Conservation (phyloP, 2,113 vertebrate species). For the Epinephelus cyanopodus region DNA sequence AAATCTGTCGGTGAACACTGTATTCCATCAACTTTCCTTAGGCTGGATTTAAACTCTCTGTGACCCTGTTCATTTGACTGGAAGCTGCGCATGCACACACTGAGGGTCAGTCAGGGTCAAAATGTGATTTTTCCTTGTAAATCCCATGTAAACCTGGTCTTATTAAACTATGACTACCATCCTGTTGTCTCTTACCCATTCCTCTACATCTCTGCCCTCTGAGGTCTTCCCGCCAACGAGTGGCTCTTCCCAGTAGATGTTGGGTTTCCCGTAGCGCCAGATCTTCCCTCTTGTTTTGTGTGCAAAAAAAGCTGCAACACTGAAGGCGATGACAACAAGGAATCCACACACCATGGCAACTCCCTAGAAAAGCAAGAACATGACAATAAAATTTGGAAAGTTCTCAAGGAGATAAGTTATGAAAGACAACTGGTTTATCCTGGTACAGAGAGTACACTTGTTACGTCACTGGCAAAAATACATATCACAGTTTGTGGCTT, state of each 20-base stretch:
- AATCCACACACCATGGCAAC: slow-evolving; percentile 92
- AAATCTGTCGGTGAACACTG: slow-evolving; percentile 35
- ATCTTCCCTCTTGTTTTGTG: slow-evolving; percentile 89
- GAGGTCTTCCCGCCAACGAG: slow-evolving; percentile 72
- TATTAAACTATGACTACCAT: slow-evolving; percentile 24
- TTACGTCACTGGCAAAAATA: neutral
- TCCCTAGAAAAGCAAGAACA: slow-evolving; percentile 78
- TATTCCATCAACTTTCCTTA: slow-evolving; percentile 36
- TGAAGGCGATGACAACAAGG: slow-evolving; percentile 86
- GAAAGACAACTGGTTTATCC: slow-evolving; percentile 32
- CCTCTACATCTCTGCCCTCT: slow-evolving; percentile 91
- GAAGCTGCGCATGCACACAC: slow-evolving; percentile 20
- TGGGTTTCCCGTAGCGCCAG: slow-evolving; percentile 89
- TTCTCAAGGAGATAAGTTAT: slow-evolving; percentile 39
- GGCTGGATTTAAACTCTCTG: slow-evolving; percentile 58
- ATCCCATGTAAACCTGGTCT: slow-evolving; percentile 52
- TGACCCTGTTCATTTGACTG: slow-evolving; percentile 44
- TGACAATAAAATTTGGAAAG: slow-evolving; percentile 10
- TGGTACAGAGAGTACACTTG: slow-evolving; percentile 9
- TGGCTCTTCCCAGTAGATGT: slow-evolving; percentile 89
- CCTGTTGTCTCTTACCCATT: slow-evolving; percentile 88
- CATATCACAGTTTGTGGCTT: neutral
- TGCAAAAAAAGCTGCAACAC: slow-evolving; percentile 87
- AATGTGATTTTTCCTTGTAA: slow-evolving; percentile 46
- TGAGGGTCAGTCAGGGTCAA: slow-evolving; percentile 46